Evolutionary conservation across 1,140 invertebrate genomes (phyloP).

Genomic region (Carposina sasakii): DNA sequence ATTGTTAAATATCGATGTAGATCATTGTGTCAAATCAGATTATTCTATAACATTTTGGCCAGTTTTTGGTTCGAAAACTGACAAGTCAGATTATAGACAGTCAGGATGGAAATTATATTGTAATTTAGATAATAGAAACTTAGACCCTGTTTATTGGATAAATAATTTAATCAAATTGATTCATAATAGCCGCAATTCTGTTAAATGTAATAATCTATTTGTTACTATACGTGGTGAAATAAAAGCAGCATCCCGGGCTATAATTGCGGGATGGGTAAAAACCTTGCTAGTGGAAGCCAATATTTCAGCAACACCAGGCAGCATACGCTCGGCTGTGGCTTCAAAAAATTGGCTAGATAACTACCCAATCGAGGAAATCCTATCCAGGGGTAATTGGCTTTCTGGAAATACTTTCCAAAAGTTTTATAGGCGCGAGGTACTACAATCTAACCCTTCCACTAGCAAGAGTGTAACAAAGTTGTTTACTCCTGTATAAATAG

Average conservation of each 20-base stretch:
- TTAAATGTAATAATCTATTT: neutral
- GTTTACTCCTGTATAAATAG: neutral
- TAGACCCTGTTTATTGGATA: neutral
- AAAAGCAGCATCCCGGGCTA: neutral
- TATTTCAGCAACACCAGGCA: neutral
- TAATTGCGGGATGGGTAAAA: neutral
- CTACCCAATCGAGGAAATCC: conserved; percentile 1
- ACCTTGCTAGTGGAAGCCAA: neutral
- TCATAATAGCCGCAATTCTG: neutral
- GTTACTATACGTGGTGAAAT: neutral
- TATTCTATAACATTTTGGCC: neutral
- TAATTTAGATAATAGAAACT: neutral
- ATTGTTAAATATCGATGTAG: neutral
- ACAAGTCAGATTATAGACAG: neutral
- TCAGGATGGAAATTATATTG: neutral
- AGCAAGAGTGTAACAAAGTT: neutral
- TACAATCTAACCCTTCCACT: neutral
- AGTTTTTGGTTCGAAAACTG: neutral
- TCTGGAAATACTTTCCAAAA: conserved; percentile 2
- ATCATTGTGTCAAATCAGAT: neutral
- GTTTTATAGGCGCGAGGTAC: conserved; percentile 1
- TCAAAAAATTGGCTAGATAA: conserved; percentile 5
- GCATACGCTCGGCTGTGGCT: conserved; percentile 1
- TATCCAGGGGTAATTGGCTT: conserved; percentile 2
- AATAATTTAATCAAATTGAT: neutral